Evolutionary conservation across 2,888 invertebrate species (phyloP), one percentile per base, ranked within the genome.

Genomic region (Hyalella azteca): DNA sequence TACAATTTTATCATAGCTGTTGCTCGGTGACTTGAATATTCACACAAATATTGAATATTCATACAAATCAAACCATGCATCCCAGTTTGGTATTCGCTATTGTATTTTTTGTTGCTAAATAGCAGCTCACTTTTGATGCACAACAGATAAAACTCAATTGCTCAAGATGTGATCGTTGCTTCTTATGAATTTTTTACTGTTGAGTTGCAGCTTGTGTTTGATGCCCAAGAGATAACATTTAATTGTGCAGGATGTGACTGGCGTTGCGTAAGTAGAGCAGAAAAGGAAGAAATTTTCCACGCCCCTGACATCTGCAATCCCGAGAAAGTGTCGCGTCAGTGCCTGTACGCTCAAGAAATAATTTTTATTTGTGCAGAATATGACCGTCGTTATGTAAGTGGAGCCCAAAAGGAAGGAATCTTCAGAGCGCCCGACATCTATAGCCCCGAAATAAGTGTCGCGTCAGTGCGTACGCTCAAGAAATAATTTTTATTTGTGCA

Each of bases 341-440:
- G 96, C 89, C 93, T 97, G 87, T 97, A 94, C 91, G 97, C 95
- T n/a, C n/a, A n/a, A n/a, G n/a, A n/a, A n/a, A n/a, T n/a, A n/a
- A n/a, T n/a, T n/a, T 19, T 54, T 26, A 29, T 60, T 39, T 73
- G 39, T 41, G 39, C 81, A 85, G 85, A 81, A 45, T 85, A 83
- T 29, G 85, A 85, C 60, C 82, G 80, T 13, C 75, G 49, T 73
- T 77, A 81, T 32, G 80, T 82, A 26, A 83, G 81, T 66, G 79
- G 81, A 36, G 78, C 82, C 41, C 79, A 80, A 22, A 76, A 73
- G 32, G 78, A 79, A 54, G 96, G 96, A 87, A 93, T 94, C 81
- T 96, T 96, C 90, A 91, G 92, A 87, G 94, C 96, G 85, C 96
- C 96, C 81, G 91, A 92, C 88, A 91, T 96, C 88, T 88, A 92